Percentiles rank a stretch among this genome's conserved stretches.
phyloP scores from a whole-genome alignment of 1,140 invertebrate genomes.

The Neodiprion pinetum region DNA sequence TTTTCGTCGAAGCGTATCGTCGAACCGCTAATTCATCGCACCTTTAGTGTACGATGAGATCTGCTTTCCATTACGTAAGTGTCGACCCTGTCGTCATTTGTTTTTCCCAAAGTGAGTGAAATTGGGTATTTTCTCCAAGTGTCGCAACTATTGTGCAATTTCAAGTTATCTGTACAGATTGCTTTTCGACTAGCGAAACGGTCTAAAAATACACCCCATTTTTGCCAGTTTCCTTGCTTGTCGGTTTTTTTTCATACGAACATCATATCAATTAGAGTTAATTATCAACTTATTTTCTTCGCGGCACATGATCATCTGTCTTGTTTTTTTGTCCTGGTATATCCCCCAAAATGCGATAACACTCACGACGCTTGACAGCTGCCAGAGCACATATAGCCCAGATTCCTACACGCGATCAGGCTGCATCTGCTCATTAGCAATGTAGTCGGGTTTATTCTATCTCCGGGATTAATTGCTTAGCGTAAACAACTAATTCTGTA shows the following conservation, averaged over 20 bases:
- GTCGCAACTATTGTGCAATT: background rate
- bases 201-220: background rate
- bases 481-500: too few species aligned
- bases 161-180: background rate
- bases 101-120: background rate
- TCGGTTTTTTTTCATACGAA: constrained; percentile 32
- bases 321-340: background rate
- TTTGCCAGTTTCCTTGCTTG: background rate
- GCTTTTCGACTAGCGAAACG: background rate
- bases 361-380: background rate
- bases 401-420: background rate
- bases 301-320: background rate
- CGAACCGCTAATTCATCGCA: background rate
- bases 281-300: background rate
- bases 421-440: too few species aligned
- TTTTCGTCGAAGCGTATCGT: background rate
- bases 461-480: too few species aligned
- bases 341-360: background rate
- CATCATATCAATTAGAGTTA: background rate
- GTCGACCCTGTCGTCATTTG: constrained; percentile 1
- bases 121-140: background rate
- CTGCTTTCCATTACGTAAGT: constrained; percentile 9
- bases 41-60: background rate
- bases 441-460: too few species aligned
- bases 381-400: background rate